Percentiles rank a stretch among this genome's conserved stretches.
These are phyloP conservation scores for Dorcus hopei DNA, from an alignment of 2,888 invertebrate genomes.

Conservation along the genomic window DNA sequence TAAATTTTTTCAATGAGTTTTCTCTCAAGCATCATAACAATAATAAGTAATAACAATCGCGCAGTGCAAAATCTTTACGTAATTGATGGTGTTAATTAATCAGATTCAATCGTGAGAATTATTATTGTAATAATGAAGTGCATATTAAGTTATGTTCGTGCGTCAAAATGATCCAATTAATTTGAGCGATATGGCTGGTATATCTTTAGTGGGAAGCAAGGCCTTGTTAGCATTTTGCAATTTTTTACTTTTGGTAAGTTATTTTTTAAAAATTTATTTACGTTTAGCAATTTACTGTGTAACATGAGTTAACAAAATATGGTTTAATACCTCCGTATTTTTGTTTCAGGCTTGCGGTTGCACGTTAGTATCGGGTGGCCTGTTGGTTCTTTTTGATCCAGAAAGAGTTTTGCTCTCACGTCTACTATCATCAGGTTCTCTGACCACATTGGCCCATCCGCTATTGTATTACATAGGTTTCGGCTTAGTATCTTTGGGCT, in stretches of 20 bases:
- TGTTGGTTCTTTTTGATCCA: conserved; percentile 68
- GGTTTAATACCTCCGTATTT: conserved; percentile 6
- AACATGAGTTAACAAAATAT: background rate
- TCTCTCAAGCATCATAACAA: no score
- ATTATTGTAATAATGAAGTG: no score
- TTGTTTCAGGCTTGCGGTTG: conserved; percentile 68
- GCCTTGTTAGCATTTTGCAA: conserved; percentile 65
- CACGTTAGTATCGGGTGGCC: conserved; percentile 67
- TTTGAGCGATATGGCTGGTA: conserved; percentile 29
- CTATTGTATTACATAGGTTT: conserved; percentile 75
- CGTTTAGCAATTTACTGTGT: no score
- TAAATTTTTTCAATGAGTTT: no score
- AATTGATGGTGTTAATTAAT: no score
- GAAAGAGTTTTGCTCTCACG: conserved; percentile 70
- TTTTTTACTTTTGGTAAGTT: conserved; percentile 62
- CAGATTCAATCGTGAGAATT: no score
- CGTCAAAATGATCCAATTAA: no score
- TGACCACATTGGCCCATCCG: conserved; percentile 63
- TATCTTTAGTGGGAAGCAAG: conserved; percentile 57
- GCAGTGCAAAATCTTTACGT: no score
- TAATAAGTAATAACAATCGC: no score
- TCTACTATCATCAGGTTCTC: conserved; percentile 62
- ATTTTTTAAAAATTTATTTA: no score
- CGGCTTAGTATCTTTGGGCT: conserved; percentile 65
- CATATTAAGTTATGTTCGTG: no score